Conservation (phyloP, 2,888 invertebrate genomes). For the Aelia acuminata region DNA sequence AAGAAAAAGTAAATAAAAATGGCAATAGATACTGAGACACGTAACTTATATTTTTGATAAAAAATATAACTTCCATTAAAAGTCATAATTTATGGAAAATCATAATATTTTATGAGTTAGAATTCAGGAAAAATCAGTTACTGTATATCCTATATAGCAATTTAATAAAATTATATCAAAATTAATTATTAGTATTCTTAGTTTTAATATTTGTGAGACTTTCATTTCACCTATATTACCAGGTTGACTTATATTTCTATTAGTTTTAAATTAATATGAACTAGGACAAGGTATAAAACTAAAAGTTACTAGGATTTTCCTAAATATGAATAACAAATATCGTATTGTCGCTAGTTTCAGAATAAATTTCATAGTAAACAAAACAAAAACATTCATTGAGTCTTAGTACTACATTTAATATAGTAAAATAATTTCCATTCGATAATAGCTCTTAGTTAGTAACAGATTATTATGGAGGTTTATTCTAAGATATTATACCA, state of each 20-base stretch:
- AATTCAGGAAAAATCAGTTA: not conserved
- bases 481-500: no score
- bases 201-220: not conserved
- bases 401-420: no score
- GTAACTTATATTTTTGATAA: not conserved
- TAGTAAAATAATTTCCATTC: no score
- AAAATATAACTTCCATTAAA: not conserved
- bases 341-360: no score
- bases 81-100: not conserved
- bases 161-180: not conserved
- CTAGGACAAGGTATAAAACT: no score
- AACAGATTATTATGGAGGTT: no score
- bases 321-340: no score
- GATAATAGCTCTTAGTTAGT: no score
- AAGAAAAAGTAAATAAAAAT: not conserved
- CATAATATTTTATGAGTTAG: not conserved
- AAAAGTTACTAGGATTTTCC: no score
- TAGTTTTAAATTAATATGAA: not conserved
- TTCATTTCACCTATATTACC: not conserved
- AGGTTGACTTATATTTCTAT: no score
- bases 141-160: not conserved
- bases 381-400: no score
- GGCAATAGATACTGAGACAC: not conserved
- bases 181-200: not conserved
- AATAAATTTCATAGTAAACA: no score